phyloP scores from a whole-genome alignment of 2,797 vertebrate species.

The Lateolabrax maculatus region DNA sequence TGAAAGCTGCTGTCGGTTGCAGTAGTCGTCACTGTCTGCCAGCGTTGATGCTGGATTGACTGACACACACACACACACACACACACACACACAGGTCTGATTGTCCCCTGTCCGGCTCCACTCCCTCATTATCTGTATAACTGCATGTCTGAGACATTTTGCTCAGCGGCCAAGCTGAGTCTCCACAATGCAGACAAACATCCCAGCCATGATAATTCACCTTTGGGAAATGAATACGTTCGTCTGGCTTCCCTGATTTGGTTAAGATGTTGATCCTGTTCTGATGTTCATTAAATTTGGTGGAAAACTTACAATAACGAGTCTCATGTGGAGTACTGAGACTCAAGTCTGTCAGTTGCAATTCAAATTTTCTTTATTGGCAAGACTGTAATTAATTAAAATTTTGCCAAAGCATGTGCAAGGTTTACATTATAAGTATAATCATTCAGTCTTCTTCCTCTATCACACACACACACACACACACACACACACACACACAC shows the following conservation, averaged over 20 bases:
- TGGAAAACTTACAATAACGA: not conserved
- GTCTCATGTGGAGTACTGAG: not conserved
- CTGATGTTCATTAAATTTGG: slow-evolving; percentile 32
- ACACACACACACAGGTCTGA: slow-evolving; percentile 71
- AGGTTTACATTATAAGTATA: not conserved
- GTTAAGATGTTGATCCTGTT: slow-evolving; percentile 44
- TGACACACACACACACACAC: slow-evolving; percentile 19
- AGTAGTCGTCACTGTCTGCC: slow-evolving; percentile 41
- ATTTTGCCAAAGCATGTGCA: slow-evolving; percentile 7
- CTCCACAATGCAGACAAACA: slow-evolving; percentile 66
- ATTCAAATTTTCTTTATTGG: slow-evolving; percentile 5
- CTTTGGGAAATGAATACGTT: slow-evolving; percentile 45
- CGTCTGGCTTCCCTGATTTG: slow-evolving; percentile 41
- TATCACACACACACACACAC: not conserved
- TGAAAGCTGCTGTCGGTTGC: slow-evolving; percentile 32
- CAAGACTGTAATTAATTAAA: not conserved
- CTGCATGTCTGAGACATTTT: slow-evolving; percentile 79
- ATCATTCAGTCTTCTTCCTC: not conserved
- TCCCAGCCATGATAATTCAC: slow-evolving; percentile 65
- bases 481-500: not conserved
- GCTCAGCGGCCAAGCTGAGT: slow-evolving; percentile 49
- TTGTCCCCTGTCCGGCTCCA: slow-evolving; percentile 75
- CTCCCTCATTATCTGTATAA: slow-evolving; percentile 80
- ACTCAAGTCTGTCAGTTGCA: not conserved
- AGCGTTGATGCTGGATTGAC: slow-evolving; percentile 41